Base-by-base conservation (phyloP, 2,113 vertebrate genomes). In the Eleginops maclovinus region DNA sequence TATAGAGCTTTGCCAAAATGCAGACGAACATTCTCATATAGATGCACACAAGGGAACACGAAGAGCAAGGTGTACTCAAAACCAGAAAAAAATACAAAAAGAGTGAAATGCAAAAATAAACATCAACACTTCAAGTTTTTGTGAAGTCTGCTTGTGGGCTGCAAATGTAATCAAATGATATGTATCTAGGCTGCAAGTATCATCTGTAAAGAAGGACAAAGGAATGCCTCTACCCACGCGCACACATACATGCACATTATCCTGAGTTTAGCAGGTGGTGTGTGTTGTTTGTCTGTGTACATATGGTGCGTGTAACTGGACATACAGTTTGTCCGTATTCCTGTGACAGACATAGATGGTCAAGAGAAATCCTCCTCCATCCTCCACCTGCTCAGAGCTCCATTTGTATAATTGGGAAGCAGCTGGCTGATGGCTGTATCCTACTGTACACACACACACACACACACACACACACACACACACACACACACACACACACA, bases 321-420 rank as follows among this genome's bases (percentile, higher is more conserved):
- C 7, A 1, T 43, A 58, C 44, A 66, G 28, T 73, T 62, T 81
- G 50, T 55, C 70, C 17, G 13, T 69, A 67, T 79, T 62, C 70
- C 74, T 41, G 47, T 55, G 70, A 72, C 50, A 81, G 61, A 72
- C 61, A 70, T 67, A 59, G 58, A 81, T 62, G n/a, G 40, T 21
- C 2, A 22, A 60, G 63, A 46, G 3, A 69, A 84, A 86, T 86
- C 59, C 44, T 70, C 65, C 78, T 79, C 65, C 74, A 24, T 86
- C 75, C 81, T 88, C 82, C 90, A 88, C 88, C 88, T 91, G 90
- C 79, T 86, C 72, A 44, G 54, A 81, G 62, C 46, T 84, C 78
- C 66, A 90, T 91, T 85, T 88, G 86, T 84, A 68, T 90, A 88
- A 90, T 80, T 86, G 80, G 62, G 50, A 62, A 88, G 86, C 88